Evolutionary conservation across 2,888 invertebrate genomes (phyloP), one percentile per base, ranked within the genome.

Genomic region (Mimachlamys varia): DNA sequence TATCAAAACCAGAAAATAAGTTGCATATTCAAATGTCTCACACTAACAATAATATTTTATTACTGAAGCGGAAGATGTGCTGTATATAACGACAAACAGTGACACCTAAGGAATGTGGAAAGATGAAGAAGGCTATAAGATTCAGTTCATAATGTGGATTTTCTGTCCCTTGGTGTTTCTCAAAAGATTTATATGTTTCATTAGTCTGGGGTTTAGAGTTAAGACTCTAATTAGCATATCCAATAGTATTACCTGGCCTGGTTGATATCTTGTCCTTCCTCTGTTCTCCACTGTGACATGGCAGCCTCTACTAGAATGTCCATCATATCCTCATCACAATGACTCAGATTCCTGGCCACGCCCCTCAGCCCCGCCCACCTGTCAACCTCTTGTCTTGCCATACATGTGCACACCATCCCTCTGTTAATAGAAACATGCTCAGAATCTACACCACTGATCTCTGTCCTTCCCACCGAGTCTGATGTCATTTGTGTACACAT

Each of bases 281-380:
- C 76, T 33, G 76, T 76, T 33, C 76, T 76, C 76, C 33, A 76
- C 33, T 76, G 76, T 27, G 76, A 76, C 76, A 33, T 76, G 22
- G 76, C 76, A 22, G 76, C 76, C 33, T 27, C 76, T 33, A 76
- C 33, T 33, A 76, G 33, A 33, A 76, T 27, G 13, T 76, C 76
- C 76, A 76, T 76, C 76, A 76, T 76, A 27, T 27, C 76, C 17
- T 76, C 76, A 7, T 76, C 76, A 76, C 22, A 0, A 33, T 76
- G 76, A 76, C 76, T 76, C 22, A 27, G 5, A 76, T 27, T 76
- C 76, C 76, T 76, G 76, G 76, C 76, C 76, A 76, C 76, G 27
- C 27, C 33, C 76, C 33, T 76, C 33, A 76, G 76, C 76, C 76
- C 76, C 27, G 33, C 76, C 76, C 76, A 76, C 7, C 33, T 7